These are phyloP conservation scores for Sebastolobus altivelis DNA, from an alignment of 2,797 vertebrate genomes.

Conservation along the genomic window DNA sequence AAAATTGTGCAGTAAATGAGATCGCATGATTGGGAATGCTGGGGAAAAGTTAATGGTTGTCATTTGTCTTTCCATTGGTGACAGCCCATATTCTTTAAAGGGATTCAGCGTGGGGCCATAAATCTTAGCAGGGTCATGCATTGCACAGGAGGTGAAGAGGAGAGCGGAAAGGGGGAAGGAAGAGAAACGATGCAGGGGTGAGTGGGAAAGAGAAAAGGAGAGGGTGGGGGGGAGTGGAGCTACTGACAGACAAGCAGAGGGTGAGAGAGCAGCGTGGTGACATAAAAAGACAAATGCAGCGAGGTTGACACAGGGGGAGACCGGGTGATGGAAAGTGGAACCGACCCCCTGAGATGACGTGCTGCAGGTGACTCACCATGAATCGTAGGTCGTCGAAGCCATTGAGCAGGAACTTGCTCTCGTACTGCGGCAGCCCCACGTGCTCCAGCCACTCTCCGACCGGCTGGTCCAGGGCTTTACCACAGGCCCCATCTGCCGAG, in stretches of 20 bases:
- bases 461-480: slow-evolving; percentile 92
- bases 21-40: slow-evolving; percentile 54
- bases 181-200: slow-evolving; percentile 31
- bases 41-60: slow-evolving; percentile 65
- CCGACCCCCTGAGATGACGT: slow-evolving; percentile 60
- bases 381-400: slow-evolving; percentile 98
- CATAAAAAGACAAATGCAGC: slow-evolving; percentile 64
- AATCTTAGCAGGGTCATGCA: slow-evolving; percentile 72
- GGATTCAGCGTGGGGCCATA: slow-evolving; percentile 56
- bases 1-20: slow-evolving; percentile 49
- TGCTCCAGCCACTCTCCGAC: slow-evolving; percentile 99
- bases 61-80: slow-evolving; percentile 69
- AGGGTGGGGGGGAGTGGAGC: slow-evolving; percentile 5
- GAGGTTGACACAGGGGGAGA: slow-evolving; percentile 34
- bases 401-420: slow-evolving; percentile 97
- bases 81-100: slow-evolving; percentile 61
- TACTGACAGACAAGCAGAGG: slow-evolving; percentile 45
- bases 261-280: slow-evolving; percentile 51
- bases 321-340: slow-evolving; percentile 66
- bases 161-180: slow-evolving; percentile 21
- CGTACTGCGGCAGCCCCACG: slow-evolving; percentile 95
- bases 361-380: slow-evolving; percentile 92
- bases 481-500: slow-evolving; percentile 90
- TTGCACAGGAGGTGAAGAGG: slow-evolving; percentile 60
- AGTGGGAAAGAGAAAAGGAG: slow-evolving; percentile 24